phyloP scores from a whole-genome alignment of 1,140 invertebrate genomes.

The Condylostylus longicornis region DNA sequence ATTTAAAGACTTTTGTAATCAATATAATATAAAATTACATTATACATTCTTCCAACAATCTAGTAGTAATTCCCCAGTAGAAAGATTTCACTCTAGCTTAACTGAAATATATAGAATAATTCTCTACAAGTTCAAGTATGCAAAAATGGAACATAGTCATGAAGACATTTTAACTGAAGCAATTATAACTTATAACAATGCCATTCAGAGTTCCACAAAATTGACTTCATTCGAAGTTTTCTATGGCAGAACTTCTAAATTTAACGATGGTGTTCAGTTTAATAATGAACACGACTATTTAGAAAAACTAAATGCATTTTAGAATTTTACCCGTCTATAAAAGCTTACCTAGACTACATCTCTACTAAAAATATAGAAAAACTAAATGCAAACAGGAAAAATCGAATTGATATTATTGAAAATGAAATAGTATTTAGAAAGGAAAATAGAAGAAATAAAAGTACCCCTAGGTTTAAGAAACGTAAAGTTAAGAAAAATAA shows the following conservation, averaged over 20 bases:
- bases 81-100: constrained; percentile 13
- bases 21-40: constrained; percentile 12
- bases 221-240: neutral
- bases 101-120: constrained; percentile 12
- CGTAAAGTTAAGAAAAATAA: too few species aligned
- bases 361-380: too few species aligned
- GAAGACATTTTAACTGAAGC: constrained; percentile 3
- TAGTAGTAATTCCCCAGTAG: constrained; percentile 8
- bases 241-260: neutral
- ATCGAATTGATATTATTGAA: too few species aligned
- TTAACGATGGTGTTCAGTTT: neutral
- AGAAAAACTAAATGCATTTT: neutral
- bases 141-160: constrained; percentile 9
- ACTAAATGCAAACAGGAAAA: too few species aligned
- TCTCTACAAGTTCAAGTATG: constrained; percentile 6
- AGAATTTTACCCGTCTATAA: too few species aligned
- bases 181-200: neutral
- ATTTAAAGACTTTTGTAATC: constrained; percentile 10
- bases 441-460: too few species aligned
- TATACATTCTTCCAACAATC: constrained; percentile 8
- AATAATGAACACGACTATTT: neutral
- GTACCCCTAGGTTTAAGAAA: too few species aligned
- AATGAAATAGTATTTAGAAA: too few species aligned
- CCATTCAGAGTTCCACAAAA: neutral
- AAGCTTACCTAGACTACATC: too few species aligned